phyloP scores from a whole-genome alignment of 2,888 invertebrate genomes.

The Amiota communis region DNA sequence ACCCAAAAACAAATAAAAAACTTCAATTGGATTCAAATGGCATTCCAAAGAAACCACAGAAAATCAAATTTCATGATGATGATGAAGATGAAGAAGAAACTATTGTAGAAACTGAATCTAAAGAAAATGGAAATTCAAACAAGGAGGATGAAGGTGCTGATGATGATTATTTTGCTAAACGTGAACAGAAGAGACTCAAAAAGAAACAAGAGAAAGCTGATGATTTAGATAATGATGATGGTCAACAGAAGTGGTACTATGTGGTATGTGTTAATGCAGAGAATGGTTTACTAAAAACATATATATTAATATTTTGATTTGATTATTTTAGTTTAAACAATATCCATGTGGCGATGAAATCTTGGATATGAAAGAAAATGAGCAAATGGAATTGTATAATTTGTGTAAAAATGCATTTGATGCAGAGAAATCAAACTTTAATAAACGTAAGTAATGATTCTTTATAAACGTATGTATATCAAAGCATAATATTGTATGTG shows the following conservation, averaged over 20 bases:
- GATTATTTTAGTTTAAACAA: conserved; percentile 59
- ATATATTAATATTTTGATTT: neutral
- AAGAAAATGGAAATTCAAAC: neutral
- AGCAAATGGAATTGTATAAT: conserved; percentile 68
- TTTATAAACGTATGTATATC: neutral
- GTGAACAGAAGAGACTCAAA: conserved; percentile 44
- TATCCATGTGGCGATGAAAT: conserved; percentile 65
- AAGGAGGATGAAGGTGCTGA: conserved; percentile 39
- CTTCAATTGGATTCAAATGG: neutral
- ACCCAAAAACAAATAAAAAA: conserved; percentile 4
- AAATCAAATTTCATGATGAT: conserved; percentile 56
- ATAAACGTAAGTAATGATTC: conserved; percentile 61
- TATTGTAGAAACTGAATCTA: conserved; percentile 29
- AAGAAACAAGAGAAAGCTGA: conserved; percentile 48
- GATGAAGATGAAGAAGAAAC: conserved; percentile 36
- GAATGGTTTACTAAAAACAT: neutral
- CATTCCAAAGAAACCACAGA: conserved; percentile 44
- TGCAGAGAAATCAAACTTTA: conserved; percentile 57
- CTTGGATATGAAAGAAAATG: conserved; percentile 70
- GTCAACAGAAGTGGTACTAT: conserved; percentile 69
- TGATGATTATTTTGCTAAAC: conserved; percentile 53
- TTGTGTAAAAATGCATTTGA: conserved; percentile 68
- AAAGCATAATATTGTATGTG: neutral
- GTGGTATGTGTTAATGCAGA: conserved; percentile 56
- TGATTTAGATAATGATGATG: conserved; percentile 53